A percentile compares a stretch with the other conserved stretches of the same genome.
Evolutionary conservation across 2,888 invertebrate species (phyloP).

Genomic region (Lordiphosa fenestrarum): DNA sequence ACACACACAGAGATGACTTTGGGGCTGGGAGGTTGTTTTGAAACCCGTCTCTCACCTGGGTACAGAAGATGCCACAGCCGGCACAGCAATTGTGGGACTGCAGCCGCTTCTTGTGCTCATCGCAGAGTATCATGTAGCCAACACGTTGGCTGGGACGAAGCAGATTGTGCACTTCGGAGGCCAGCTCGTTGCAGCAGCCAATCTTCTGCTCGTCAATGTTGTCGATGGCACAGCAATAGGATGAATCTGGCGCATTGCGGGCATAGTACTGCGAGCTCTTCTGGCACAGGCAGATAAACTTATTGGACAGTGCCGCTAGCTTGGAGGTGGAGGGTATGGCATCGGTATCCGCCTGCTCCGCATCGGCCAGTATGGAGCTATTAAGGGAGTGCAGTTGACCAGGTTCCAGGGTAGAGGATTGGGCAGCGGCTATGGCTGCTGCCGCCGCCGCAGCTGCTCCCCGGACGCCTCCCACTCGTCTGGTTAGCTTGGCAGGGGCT

Average conservation of each 20-base stretch:
- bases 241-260: constrained; percentile 80
- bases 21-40: not conserved
- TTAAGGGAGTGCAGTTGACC: constrained; percentile 46
- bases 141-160: constrained; percentile 87
- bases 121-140: constrained; percentile 90
- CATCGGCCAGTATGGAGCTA: constrained; percentile 43
- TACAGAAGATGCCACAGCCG: constrained; percentile 93
- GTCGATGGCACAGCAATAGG: constrained; percentile 87
- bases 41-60: constrained; percentile 83
- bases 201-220: constrained; percentile 87
- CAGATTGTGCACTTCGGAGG: constrained; percentile 82
- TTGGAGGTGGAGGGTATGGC: constrained; percentile 40
- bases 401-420: constrained; percentile 31
- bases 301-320: constrained; percentile 8
- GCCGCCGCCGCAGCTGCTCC: not conserved
- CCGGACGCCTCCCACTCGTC: constrained; percentile 4
- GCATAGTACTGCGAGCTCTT: constrained; percentile 82
- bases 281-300: constrained; percentile 81
- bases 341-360: constrained; percentile 11
- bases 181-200: constrained; percentile 89
- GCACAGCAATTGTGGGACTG: constrained; percentile 93
- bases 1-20: too few relatives aligned
- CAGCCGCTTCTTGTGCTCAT: constrained; percentile 88
- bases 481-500: constrained; percentile 3
- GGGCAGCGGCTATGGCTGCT: not conserved